These are phyloP conservation scores for Athene noctua DNA, from an alignment of 2,113 vertebrate genomes.

Conservation along the genomic window DNA sequence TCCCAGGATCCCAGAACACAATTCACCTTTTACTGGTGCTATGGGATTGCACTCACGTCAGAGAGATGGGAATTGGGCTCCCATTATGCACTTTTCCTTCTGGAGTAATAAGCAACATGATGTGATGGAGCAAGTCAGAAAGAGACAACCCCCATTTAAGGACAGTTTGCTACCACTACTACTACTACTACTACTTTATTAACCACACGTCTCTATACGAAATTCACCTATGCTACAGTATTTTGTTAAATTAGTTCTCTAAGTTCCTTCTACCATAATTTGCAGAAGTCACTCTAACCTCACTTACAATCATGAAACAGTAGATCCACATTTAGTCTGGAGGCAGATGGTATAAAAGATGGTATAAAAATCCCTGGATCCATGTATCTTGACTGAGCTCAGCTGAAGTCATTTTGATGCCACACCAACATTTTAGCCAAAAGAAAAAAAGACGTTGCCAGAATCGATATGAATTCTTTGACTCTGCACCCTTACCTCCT, in stretches of 20 bases:
- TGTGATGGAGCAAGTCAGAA: slow-evolving; percentile 11
- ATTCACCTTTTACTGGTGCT: background rate
- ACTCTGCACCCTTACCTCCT: slow-evolving; percentile 79
- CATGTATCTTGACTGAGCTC: slow-evolving; percentile 9
- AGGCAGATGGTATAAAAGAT: slow-evolving; percentile 51
- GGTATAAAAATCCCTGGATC: slow-evolving; percentile 26
- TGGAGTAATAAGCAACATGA: background rate
- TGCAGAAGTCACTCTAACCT: slow-evolving; percentile 41
- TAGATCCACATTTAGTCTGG: slow-evolving; percentile 48
- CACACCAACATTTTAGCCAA: slow-evolving; percentile 23
- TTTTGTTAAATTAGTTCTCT: slow-evolving; percentile 39
- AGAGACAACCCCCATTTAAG: slow-evolving; percentile 25
- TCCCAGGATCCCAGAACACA: too few species aligned
- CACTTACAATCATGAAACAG: slow-evolving; percentile 26
- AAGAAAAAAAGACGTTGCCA: background rate
- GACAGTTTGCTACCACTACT: background rate
- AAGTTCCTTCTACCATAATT: slow-evolving; percentile 30
- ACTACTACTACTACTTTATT: slow-evolving; percentile 43
- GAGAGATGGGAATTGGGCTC: too few species aligned
- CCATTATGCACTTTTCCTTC: background rate
- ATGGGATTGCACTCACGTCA: background rate
- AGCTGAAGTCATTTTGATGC: slow-evolving; percentile 38
- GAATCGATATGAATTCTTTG: background rate
- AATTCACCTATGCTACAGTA: slow-evolving; percentile 46
- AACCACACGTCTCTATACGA: background rate